Conservation (phyloP, 2,888 invertebrate species). For the Erynnis tages region DNA sequence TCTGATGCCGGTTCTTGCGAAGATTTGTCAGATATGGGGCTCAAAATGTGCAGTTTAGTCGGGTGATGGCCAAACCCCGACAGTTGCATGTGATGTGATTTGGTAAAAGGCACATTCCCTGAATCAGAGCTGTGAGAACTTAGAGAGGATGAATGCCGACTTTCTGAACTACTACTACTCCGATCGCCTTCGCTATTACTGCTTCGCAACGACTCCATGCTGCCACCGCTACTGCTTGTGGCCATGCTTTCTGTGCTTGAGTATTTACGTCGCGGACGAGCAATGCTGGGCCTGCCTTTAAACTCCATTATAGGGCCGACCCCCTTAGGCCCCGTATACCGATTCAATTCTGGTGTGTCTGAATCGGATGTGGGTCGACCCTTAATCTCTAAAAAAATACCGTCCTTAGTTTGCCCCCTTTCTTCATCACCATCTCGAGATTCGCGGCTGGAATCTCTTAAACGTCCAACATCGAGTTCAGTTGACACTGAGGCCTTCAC, state of each 20-base stretch:
- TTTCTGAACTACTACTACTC: slow-evolving; percentile 92
- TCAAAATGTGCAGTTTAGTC: slow-evolving; percentile 90
- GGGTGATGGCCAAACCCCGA: slow-evolving; percentile 88
- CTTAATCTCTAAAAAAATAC: slow-evolving; percentile 87
- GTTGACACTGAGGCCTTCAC: slow-evolving; percentile 76
- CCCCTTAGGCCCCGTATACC: slow-evolving; percentile 79
- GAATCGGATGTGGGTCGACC: slow-evolving; percentile 84
- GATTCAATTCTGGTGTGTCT: slow-evolving; percentile 79
- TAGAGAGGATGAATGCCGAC: slow-evolving; percentile 90
- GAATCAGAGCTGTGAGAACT: slow-evolving; percentile 94
- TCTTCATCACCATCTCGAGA: slow-evolving; percentile 86
- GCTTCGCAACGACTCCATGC: slow-evolving; percentile 93
- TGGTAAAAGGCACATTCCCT: slow-evolving; percentile 82
- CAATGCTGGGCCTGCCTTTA: slow-evolving; percentile 81
- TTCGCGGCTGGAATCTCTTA: slow-evolving; percentile 76
- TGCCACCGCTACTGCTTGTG: slow-evolving; percentile 92
- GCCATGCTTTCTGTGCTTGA: slow-evolving; percentile 94
- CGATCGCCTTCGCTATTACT: slow-evolving; percentile 94
- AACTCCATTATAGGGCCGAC: slow-evolving; percentile 83
- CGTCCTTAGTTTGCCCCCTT: slow-evolving; percentile 85
- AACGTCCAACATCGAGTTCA: slow-evolving; percentile 74
- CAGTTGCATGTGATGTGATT: slow-evolving; percentile 83
- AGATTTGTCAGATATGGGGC: slow-evolving; percentile 94
- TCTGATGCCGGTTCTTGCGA: slow-evolving; percentile 93
- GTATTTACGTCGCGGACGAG: slow-evolving; percentile 82